These are phyloP conservation scores for Clarias pachynema DNA, from an alignment of 2,797 vertebrate species.

Conservation along the genomic window DNA sequence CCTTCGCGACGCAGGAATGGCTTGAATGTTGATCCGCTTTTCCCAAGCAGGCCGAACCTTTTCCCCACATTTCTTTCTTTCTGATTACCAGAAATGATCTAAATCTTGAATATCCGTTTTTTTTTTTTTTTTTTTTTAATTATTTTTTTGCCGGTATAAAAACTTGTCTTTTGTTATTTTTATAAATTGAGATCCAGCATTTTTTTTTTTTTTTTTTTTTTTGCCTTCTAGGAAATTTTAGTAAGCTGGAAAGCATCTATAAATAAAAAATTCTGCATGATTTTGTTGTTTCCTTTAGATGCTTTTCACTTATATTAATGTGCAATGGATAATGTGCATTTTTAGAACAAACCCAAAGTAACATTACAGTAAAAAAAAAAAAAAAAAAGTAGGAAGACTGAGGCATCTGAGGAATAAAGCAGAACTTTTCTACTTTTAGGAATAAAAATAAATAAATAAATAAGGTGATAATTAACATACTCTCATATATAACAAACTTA, in stretches of 20 bases:
- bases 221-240: neutral
- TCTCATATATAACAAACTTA: too few species aligned
- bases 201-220: too few species aligned
- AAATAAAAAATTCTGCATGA: neutral
- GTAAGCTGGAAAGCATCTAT: neutral
- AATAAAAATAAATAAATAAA: neutral
- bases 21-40: constrained; percentile 27
- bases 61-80: constrained; percentile 17
- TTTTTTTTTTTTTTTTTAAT: neutral
- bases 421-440: constrained; percentile 12
- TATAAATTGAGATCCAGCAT: neutral
- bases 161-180: neutral
- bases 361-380: neutral
- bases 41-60: neutral
- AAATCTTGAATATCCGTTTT: neutral
- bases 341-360: neutral
- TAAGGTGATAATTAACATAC: neutral
- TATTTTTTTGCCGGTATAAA: neutral
- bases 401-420: constrained; percentile 31
- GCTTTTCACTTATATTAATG: neutral
- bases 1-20: constrained; percentile 30
- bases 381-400: constrained; percentile 14
- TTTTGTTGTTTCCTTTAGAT: neutral
- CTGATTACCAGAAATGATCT: constrained; percentile 12
- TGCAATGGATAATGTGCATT: too few species aligned